phyloP scores from a whole-genome alignment of 1,140 invertebrate species.

The Daktulosphaira vitifoliae region DNA sequence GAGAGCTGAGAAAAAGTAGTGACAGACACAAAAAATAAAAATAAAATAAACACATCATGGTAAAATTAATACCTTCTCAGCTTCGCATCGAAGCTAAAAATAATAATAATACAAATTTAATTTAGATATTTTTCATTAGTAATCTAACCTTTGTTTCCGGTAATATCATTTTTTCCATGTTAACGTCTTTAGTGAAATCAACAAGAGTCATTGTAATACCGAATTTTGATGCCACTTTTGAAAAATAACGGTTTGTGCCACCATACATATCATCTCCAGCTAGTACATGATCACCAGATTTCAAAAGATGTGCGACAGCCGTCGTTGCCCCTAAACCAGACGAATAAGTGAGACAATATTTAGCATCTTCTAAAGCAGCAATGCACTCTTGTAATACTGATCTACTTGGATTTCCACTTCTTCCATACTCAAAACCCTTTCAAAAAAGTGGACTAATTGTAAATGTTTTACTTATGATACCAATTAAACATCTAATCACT shows the following conservation, averaged over 20 bases:
- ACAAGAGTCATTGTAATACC: constrained; percentile 69
- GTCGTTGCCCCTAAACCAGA: constrained; percentile 84
- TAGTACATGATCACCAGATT: constrained; percentile 81
- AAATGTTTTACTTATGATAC: no score
- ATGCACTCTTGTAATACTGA: constrained; percentile 81
- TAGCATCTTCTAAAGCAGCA: constrained; percentile 81
- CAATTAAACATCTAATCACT: no score
- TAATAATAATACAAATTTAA: no score
- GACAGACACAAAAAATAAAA: no score
- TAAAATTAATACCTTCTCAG: no score
- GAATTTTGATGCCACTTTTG: constrained; percentile 54
- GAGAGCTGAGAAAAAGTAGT: no score
- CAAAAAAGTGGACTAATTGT: no score
- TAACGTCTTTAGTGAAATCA: constrained; percentile 63
- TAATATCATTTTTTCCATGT: constrained; percentile 61
- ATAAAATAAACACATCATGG: no score
- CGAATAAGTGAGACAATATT: constrained; percentile 75
- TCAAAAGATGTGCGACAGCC: constrained; percentile 63
- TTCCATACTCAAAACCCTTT: constrained; percentile 83
- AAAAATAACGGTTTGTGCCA: constrained; percentile 64
- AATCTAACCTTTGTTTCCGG: constrained; percentile 71
- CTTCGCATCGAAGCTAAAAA: no score
- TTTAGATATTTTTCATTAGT: no score
- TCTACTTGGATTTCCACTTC: constrained; percentile 91
- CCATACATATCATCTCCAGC: constrained; percentile 93